These are phyloP conservation scores for Siderastrea siderea DNA, from an alignment of 92 coral and sea anemone species.

Conservation along the genomic window DNA sequence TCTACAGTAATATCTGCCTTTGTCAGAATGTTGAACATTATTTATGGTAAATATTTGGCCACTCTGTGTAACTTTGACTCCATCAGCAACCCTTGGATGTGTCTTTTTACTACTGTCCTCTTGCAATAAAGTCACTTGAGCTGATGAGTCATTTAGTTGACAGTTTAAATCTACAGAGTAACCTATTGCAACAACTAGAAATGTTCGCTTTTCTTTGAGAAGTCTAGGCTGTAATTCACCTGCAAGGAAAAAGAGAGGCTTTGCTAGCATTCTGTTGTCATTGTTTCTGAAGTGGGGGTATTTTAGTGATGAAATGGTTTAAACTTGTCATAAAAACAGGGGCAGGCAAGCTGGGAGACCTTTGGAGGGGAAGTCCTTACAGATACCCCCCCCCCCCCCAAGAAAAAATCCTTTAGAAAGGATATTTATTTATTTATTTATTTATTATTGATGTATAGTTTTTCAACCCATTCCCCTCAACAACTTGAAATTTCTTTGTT, in stretches of 20 bases:
- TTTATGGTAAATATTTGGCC: slow-evolving; percentile 72
- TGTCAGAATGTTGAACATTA: slow-evolving; percentile 21
- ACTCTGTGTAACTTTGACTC: slow-evolving; percentile 60
- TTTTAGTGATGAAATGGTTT: too few relatives aligned
- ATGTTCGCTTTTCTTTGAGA: neutral
- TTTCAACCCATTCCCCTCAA: too few relatives aligned
- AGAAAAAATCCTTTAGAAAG: too few relatives aligned
- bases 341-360: too few relatives aligned
- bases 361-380: too few relatives aligned
- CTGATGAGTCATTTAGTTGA: slow-evolving; percentile 34
- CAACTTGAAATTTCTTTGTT: too few relatives aligned
- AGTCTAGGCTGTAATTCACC: neutral
- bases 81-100: slow-evolving; percentile 33
- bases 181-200: neutral
- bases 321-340: too few relatives aligned
- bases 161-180: slow-evolving; percentile 63
- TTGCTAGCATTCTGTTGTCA: neutral
- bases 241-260: neutral
- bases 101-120: neutral
- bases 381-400: too few relatives aligned
- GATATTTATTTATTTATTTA: too few relatives aligned
- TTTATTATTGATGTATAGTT: too few relatives aligned
- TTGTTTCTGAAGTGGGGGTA: neutral
- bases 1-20: slow-evolving; percentile 30
- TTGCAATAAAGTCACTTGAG: slow-evolving; percentile 15